Evolutionary conservation across 2,113 vertebrate genomes (phyloP).

Genomic region (Rhizomys pruinosus): DNA sequence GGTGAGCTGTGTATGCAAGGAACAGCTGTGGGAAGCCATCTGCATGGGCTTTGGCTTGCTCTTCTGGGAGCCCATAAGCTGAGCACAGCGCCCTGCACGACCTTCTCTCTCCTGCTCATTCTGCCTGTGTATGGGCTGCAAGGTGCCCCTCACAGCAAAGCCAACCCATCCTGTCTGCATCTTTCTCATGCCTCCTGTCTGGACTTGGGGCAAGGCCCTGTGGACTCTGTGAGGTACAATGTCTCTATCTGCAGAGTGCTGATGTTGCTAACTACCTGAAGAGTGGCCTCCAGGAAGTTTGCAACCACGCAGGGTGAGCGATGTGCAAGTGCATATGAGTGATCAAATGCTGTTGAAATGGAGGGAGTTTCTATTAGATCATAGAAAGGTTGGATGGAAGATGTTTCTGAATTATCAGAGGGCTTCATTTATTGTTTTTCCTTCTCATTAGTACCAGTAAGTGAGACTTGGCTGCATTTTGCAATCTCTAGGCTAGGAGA

Average conservation of each 20-base stretch:
- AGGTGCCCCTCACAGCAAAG: not conserved
- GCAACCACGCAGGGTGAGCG: no score
- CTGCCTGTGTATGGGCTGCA: not conserved
- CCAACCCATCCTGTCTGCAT: no score
- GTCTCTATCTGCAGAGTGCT: not conserved
- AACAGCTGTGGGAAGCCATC: not conserved
- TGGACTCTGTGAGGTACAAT: not conserved
- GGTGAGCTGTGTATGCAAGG: not conserved
- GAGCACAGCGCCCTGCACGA: not conserved
- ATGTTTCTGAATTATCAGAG: constrained; percentile 41
- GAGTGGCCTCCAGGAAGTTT: fast-evolving
- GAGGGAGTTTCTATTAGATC: not conserved
- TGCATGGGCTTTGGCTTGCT: not conserved
- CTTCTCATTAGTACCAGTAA: constrained; percentile 23
- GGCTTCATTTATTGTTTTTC: constrained; percentile 45
- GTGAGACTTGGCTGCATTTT: constrained; percentile 58
- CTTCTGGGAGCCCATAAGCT: not conserved
- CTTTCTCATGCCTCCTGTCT: not conserved
- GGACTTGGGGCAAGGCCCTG: not conserved
- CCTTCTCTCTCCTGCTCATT: fast-evolving
- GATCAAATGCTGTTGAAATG: constrained; percentile 1
- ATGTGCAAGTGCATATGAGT: not conserved
- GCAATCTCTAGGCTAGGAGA: constrained; percentile 39
- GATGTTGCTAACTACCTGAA: not conserved
- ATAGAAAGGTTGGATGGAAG: not conserved